phyloP scores from a whole-genome alignment of 2,888 invertebrate genomes.

The Cryptocheilus praepositus region DNA sequence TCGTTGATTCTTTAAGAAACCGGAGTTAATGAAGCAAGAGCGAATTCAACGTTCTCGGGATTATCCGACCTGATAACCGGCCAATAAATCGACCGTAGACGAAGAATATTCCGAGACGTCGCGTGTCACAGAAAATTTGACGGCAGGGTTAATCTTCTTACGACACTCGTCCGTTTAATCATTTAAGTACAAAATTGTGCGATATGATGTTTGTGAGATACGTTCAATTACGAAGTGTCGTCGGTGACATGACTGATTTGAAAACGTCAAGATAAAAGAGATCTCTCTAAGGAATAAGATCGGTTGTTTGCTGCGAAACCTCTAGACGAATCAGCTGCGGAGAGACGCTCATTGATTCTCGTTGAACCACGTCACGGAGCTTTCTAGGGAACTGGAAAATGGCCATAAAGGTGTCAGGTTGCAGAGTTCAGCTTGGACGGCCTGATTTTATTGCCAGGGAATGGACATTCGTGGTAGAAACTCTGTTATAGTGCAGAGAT shows the following conservation, averaged over 20 bases:
- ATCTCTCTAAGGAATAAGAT: conserved; percentile 24
- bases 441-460: not conserved
- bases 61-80: conserved; percentile 3
- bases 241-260: too few species aligned
- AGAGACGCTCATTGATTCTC: conserved; percentile 38
- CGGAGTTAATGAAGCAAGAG: not conserved
- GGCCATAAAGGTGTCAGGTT: conserved; percentile 20
- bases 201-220: too few species aligned
- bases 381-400: conserved; percentile 16
- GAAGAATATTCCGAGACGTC: too few species aligned
- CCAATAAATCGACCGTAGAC: not conserved
- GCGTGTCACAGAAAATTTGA: too few species aligned
- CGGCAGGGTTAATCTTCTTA: too few species aligned
- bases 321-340: conserved; percentile 20
- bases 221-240: too few species aligned
- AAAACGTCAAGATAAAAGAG: conserved; percentile 6
- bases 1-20: too few species aligned
- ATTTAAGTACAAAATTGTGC: too few species aligned
- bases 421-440: conserved; percentile 16
- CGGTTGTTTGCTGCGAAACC: conserved; percentile 5
- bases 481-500: too few species aligned
- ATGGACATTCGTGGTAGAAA: too few species aligned
- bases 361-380: conserved; percentile 25
- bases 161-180: too few species aligned
- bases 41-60: not conserved